Evolutionary conservation across 2,888 invertebrate species (phyloP), one percentile per base, ranked within the genome.

Genomic region (Mamestra brassicae): DNA sequence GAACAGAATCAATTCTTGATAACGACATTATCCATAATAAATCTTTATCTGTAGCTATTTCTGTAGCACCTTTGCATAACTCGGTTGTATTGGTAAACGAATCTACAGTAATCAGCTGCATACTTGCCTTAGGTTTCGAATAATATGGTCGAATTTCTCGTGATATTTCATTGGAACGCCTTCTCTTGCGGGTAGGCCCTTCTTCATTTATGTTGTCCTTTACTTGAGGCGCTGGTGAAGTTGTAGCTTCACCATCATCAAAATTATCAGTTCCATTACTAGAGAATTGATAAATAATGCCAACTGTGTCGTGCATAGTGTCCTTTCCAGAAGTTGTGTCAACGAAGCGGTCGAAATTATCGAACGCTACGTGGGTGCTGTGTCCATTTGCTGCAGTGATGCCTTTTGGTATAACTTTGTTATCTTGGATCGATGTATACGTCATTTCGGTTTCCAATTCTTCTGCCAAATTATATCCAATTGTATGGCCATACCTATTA

Each of bases 241-340:
- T 57, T 57, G 66, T 45, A 57, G 42, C 45, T 42, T 67, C 57
- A 54, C n/a, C n/a, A 38, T 54, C 54, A 38, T 54, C n/a, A 54
- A 38, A 38, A 38, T 54, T 54, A 54, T 78, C 61, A 26, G 61
- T 36, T 61, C n/a, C 61, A 69, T 26, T 0, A 52, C 45, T 38
- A 54, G 65, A 34, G 15, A 67, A 67, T 57, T 52, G 98, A 97
- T 76, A 98, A 91, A 93, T 97, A 97, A 81, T 97, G 5, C 83
- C 97, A 97, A 97, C 98, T 97, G 83, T 97, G 95, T 88, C 97
- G 97, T 61, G 97, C 97, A 82, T 47, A 11, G 85, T 85, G 64
- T 85, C 80, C 60, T 80, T 83, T 7, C 85, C 85, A 63, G 50
- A 68, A 11, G 47, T 10, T 4, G 85, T 85, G 3, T 85, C 81